Evolutionary conservation across 1,140 invertebrate genomes (phyloP), one percentile per base, ranked within the genome.

Genomic region (Glomeris maerens): DNA sequence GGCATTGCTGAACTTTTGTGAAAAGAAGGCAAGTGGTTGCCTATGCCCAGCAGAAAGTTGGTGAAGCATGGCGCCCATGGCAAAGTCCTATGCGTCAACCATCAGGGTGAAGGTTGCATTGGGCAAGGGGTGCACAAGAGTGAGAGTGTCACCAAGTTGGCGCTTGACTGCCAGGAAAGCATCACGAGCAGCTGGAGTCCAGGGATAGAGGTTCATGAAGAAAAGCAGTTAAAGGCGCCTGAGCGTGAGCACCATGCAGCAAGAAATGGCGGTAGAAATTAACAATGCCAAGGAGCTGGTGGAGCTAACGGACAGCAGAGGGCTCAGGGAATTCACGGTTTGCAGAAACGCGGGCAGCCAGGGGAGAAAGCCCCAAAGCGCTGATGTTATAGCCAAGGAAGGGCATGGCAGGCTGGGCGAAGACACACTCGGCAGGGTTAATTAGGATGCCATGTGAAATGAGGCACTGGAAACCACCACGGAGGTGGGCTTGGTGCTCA

Each of bases 191-290:
- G 41, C 54, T 3, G 31, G 44, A 1, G 27, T 49, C 55, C 59
- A 61, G 13, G 17, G 23, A 3, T 27, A n/a, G 20, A 31, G 46
- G 17, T 44, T 49, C 3, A 50, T 3, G 23, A 2, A 50, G 22
- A 20, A 47, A 39, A 1, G 1, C 46, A 17, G 56, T 42, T 2
- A 59, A 46, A 5, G 50, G 49, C 2, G 36, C 22, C 29, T 56
- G 55, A 2, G 47, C 39, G 10, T 47, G 23, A 2, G 61, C 52
- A 4, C 62, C 52, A 45, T 61, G 57, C 22, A 50, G 55, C 13
- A 68, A 45, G 52, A 66, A 70, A 52, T 53, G 59, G 5, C 55
- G 57, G 53, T 70, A 72, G 56, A 62, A 67, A 47, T 67, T 68
- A 1, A 70, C 45, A 14, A 67, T 47, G 1, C 66, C 69, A 4